Evolutionary conservation across 2,113 vertebrate genomes (phyloP).

Genomic region (Callorhinus ursinus): DNA sequence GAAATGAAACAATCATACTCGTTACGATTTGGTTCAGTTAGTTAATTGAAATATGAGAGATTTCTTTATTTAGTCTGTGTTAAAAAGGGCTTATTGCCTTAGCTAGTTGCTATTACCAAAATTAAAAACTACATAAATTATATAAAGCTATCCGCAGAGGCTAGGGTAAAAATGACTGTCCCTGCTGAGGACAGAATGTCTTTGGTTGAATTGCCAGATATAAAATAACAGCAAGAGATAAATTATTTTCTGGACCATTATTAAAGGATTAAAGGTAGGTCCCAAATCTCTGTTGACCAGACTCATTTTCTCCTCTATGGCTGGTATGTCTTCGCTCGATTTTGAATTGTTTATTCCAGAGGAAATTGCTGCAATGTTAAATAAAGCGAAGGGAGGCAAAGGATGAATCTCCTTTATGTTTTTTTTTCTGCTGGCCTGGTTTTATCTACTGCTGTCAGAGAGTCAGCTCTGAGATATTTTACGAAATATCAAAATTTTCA

Average conservation of each 20-base stretch:
- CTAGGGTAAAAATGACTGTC: conserved; percentile 54
- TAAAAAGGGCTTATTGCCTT: conserved; percentile 69
- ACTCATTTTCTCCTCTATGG: conserved; percentile 40
- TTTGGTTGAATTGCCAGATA: conserved; percentile 56
- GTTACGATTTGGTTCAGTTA: conserved; percentile 28
- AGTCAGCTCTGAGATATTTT: neutral
- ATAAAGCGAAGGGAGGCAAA: conserved; percentile 3
- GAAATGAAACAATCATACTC: neutral
- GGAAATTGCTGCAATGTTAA: conserved; percentile 44
- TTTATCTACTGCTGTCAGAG: neutral
- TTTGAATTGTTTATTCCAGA: conserved; percentile 51
- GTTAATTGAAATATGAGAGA: conserved; percentile 73
- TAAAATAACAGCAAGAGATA: conserved; percentile 60
- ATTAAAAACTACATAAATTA: conserved; percentile 76
- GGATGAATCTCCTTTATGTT: neutral
- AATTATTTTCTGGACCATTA: conserved; percentile 62
- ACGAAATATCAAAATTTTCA: neutral
- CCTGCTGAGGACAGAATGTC: conserved; percentile 66
- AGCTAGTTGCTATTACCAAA: conserved; percentile 70
- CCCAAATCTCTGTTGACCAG: conserved; percentile 58
- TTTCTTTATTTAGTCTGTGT: conserved; percentile 68
- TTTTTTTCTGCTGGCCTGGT: neutral
- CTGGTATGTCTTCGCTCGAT: neutral
- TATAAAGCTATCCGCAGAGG: conserved; percentile 59
- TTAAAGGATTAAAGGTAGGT: conserved; percentile 65